phyloP scores from a whole-genome alignment of 2,797 vertebrate species.

The Lepus oiostolus region DNA sequence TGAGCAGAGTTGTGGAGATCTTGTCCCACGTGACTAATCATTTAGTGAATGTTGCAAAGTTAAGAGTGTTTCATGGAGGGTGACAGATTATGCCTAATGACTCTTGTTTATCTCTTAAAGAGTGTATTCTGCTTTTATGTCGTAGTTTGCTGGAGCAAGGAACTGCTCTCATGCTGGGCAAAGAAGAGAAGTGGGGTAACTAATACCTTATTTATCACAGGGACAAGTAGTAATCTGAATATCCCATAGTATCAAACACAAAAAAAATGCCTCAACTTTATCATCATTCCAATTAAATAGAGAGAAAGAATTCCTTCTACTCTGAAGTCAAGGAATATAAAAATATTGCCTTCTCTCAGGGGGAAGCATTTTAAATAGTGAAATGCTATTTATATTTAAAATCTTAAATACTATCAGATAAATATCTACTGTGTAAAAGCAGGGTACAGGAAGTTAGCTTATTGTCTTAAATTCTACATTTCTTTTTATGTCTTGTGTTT shows the following conservation, averaged over 20 bases:
- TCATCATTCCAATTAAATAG: background rate
- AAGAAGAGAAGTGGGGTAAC: background rate
- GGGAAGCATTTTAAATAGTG: background rate
- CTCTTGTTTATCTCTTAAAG: background rate
- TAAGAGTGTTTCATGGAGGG: conserved; percentile 48
- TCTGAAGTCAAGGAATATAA: background rate
- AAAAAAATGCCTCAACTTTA: background rate
- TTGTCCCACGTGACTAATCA: background rate
- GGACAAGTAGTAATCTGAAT: conserved; percentile 24
- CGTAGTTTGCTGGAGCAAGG: background rate
- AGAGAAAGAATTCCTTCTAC: background rate
- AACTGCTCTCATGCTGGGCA: background rate
- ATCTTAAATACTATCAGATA: background rate
- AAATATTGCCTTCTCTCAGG: conserved; percentile 20
- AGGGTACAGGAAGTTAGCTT: background rate
- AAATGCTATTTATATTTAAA: too few relatives aligned
- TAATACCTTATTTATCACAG: conserved; percentile 12
- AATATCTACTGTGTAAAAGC: background rate
- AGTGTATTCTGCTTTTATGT: background rate
- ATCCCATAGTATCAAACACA: conserved; percentile 24
- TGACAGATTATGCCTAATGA: conserved; percentile 18
- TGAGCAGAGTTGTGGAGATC: conserved; percentile 13
- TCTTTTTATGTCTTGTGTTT: background rate
- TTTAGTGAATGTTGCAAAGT: conserved; percentile 21
- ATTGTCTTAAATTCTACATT: background rate